These are phyloP conservation scores for Himalopsyche kuldschensis DNA, from an alignment of 2,888 invertebrate species.

Conservation along the genomic window DNA sequence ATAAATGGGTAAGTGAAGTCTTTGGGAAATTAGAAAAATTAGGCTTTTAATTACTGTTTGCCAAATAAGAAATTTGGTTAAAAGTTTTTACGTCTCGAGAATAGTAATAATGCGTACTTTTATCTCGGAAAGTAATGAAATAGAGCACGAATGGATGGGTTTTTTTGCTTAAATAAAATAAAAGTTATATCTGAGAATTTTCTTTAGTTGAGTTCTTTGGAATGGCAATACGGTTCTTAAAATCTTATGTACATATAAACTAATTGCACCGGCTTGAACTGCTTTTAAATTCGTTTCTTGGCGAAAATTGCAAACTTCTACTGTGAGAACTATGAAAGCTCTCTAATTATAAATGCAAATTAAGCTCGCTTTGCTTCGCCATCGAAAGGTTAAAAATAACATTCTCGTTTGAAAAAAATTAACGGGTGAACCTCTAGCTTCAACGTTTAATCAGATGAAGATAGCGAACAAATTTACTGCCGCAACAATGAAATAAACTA, in stretches of 20 bases:
- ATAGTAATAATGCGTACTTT: too few relatives aligned
- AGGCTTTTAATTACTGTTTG: too few relatives aligned
- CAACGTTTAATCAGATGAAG: neutral
- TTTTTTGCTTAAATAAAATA: neutral
- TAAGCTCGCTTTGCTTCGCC: slow-evolving; percentile 4
- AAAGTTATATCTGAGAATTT: neutral
- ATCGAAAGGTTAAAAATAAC: neutral
- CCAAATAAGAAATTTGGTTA: too few relatives aligned
- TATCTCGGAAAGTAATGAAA: too few relatives aligned
- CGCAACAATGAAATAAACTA: too few relatives aligned
- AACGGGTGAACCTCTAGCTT: neutral
- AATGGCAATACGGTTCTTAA: neutral
- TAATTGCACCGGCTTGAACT: neutral
- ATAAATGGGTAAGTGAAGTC: too few relatives aligned
- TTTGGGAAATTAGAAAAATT: too few relatives aligned
- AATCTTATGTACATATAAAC: neutral
- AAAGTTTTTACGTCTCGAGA: too few relatives aligned
- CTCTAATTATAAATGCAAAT: slow-evolving; percentile 30
- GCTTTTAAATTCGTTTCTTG: slow-evolving; percentile 1
- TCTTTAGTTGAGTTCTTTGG: neutral
- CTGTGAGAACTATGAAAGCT: slow-evolving; percentile 12
- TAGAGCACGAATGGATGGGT: too few relatives aligned
- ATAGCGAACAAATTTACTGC: neutral
- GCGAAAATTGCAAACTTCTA: slow-evolving; percentile 5
- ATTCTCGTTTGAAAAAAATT: neutral